These are phyloP conservation scores for Lophius americanus DNA, from an alignment of 2,797 vertebrate species.

Conservation along the genomic window DNA sequence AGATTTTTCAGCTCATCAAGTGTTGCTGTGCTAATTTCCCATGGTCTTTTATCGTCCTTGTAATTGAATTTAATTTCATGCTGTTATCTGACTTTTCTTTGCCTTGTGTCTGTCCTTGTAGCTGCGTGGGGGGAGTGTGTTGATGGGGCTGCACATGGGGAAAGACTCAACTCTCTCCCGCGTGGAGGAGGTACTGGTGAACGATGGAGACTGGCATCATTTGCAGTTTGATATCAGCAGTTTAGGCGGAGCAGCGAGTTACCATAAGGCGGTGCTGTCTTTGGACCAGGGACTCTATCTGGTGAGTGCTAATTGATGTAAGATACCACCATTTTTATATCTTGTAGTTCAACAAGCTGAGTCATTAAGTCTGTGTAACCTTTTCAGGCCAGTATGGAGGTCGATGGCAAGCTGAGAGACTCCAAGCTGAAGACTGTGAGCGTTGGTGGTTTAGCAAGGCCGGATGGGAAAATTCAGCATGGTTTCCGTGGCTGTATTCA, in stretches of 20 bases:
- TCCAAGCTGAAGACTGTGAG: slow-evolving; percentile 86
- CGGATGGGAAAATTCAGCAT: slow-evolving; percentile 79
- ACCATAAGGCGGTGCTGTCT: slow-evolving; percentile 80
- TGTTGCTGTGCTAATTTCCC: slow-evolving; percentile 13
- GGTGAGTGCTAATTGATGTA: slow-evolving; percentile 64
- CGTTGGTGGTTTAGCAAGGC: slow-evolving; percentile 82
- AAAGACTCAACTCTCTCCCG: slow-evolving; percentile 83
- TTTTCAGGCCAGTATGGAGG: slow-evolving; percentile 82
- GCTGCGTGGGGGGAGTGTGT: slow-evolving; percentile 86
- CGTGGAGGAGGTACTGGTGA: slow-evolving; percentile 86
- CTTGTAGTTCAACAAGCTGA: neutral
- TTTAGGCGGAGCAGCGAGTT: slow-evolving; percentile 46
- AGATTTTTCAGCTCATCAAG: slow-evolving; percentile 12
- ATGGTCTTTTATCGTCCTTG: slow-evolving; percentile 17
- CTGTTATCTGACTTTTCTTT: slow-evolving; percentile 11
- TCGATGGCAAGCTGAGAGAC: slow-evolving; percentile 86
- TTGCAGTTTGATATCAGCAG: slow-evolving; percentile 86
- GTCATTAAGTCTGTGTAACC: neutral
- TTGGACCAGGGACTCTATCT: slow-evolving; percentile 89
- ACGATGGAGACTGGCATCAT: slow-evolving; percentile 93
- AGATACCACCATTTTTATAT: neutral
- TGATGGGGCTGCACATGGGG: slow-evolving; percentile 85
- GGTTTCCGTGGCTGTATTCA: slow-evolving; percentile 93
- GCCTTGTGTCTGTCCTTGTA: slow-evolving; percentile 43
- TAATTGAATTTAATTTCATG: slow-evolving; percentile 21